phyloP scores from a whole-genome alignment of 2,888 invertebrate species.

The Petrophora chlorosata region DNA sequence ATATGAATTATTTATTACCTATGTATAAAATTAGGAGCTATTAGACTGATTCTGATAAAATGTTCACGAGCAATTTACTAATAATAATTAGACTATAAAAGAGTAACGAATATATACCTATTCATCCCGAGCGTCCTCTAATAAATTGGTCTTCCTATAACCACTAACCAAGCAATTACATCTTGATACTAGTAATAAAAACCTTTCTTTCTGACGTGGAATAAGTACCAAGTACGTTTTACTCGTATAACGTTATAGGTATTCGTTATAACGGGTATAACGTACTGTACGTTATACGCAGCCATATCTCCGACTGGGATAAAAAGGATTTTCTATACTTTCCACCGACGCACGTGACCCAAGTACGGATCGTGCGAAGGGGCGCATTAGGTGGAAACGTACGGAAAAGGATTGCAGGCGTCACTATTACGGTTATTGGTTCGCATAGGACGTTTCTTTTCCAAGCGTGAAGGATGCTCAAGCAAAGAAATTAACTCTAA shows the following conservation, averaged over 20 bases:
- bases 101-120: too few species aligned
- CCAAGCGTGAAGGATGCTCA: too few species aligned
- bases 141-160: slow-evolving; percentile 14
- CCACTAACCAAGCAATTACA: slow-evolving; percentile 29
- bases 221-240: slow-evolving; percentile 2
- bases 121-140: not conserved
- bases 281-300: slow-evolving; percentile 30
- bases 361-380: slow-evolving; percentile 54
- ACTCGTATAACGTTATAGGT: slow-evolving; percentile 19
- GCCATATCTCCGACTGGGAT: slow-evolving; percentile 48
- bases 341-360: slow-evolving; percentile 62
- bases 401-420: slow-evolving; percentile 27
- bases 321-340: slow-evolving; percentile 62
- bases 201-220: slow-evolving; percentile 6
- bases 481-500: too few species aligned
- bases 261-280: slow-evolving; percentile 30
- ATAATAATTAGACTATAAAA: too few species aligned
- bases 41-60: too few species aligned
- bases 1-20: too few species aligned
- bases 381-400: slow-evolving; percentile 49
- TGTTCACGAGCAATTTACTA: too few species aligned
- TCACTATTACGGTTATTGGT: too few species aligned
- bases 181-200: slow-evolving; percentile 17
- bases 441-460: too few species aligned
- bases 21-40: too few species aligned